Conservation (phyloP, 2,797 vertebrate genomes). For the Caiman crocodilus region DNA sequence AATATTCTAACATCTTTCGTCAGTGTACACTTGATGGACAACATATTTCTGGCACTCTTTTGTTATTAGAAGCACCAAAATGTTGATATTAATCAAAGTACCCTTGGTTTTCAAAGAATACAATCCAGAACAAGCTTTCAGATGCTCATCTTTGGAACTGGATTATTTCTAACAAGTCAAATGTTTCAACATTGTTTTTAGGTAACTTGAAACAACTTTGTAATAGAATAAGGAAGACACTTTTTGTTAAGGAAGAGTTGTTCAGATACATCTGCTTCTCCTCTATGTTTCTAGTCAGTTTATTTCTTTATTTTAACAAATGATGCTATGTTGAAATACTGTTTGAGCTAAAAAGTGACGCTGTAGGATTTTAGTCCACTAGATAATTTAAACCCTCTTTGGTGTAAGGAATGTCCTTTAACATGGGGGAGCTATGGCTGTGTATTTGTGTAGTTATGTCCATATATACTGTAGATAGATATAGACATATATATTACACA, state of each 20-base stretch:
- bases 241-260: conserved; percentile 47
- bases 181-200: conserved; percentile 71
- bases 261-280: conserved; percentile 12
- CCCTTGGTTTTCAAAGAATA: conserved; percentile 63
- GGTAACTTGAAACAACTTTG: conserved; percentile 70
- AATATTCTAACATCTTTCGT: conserved; percentile 82
- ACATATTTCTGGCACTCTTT: conserved; percentile 81
- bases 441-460: background rate
- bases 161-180: conserved; percentile 69
- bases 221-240: conserved; percentile 60
- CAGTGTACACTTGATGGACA: conserved; percentile 79
- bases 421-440: background rate
- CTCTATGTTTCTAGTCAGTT: conserved; percentile 29
- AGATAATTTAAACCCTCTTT: background rate
- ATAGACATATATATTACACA: no score
- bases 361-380: background rate
- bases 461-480: no score
- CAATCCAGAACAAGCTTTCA: conserved; percentile 69
- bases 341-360: conserved; percentile 19
- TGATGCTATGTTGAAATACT: background rate
- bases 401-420: background rate
- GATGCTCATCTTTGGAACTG: conserved; percentile 67
- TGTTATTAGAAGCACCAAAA: conserved; percentile 81
- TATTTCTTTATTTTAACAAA: conserved; percentile 18
- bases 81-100: conserved; percentile 80